phyloP scores from a whole-genome alignment of 2,113 vertebrate genomes.

The Hemicordylus capensis region DNA sequence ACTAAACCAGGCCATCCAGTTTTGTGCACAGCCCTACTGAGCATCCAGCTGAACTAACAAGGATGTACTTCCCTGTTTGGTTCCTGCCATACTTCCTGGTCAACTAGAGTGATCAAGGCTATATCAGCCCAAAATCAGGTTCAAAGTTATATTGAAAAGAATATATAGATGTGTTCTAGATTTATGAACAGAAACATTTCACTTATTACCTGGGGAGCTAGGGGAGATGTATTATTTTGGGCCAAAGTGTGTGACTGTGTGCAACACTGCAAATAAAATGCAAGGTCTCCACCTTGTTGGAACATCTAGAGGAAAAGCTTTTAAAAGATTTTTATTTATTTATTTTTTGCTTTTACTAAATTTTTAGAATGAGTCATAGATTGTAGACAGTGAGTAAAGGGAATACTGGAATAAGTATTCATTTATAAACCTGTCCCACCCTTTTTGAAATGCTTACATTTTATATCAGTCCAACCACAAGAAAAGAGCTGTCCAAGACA shows the following conservation, averaged over 20 bases:
- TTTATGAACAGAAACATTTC: not conserved
- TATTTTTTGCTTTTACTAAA: not conserved
- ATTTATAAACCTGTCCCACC: constrained; percentile 13
- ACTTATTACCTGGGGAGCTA: not conserved
- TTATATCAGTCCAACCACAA: not conserved
- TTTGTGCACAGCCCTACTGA: too few relatives aligned
- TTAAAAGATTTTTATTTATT: not conserved
- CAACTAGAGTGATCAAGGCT: too few relatives aligned
- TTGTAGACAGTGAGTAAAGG: constrained; percentile 17
- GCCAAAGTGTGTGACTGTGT: not conserved
- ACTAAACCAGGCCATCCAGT: too few relatives aligned
- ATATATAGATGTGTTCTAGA: too few relatives aligned
- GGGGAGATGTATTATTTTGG: not conserved
- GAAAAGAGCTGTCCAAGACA: not conserved
- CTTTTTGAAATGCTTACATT: constrained; percentile 8
- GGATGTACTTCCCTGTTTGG: too few relatives aligned
- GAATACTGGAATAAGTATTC: constrained; percentile 5
- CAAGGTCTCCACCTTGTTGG: not conserved
- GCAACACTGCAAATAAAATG: not conserved
- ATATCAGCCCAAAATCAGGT: too few relatives aligned
- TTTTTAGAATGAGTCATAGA: constrained; percentile 2
- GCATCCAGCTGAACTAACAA: too few relatives aligned
- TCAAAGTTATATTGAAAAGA: too few relatives aligned
- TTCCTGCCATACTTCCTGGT: too few relatives aligned
- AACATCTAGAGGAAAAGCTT: not conserved